phyloP scores from a whole-genome alignment of 1,140 invertebrate genomes.

The Euwallacea fornicatus region DNA sequence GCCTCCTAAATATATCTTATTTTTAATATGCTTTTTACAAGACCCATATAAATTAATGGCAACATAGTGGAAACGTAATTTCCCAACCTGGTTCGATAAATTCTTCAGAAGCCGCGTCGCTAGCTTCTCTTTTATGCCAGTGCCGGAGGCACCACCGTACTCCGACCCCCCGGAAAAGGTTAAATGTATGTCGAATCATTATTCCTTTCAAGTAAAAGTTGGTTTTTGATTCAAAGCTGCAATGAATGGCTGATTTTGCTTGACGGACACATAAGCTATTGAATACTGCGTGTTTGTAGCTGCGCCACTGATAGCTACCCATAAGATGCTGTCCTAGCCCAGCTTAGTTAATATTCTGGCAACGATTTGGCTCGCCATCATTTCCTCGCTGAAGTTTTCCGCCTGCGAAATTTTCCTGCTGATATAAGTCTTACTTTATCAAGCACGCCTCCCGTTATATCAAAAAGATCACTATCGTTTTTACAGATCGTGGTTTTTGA shows the following conservation, averaged over 20 bases:
- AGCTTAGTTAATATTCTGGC: constrained; percentile 49
- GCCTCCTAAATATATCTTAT: constrained; percentile 40
- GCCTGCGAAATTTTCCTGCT: constrained; percentile 50
- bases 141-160: neutral
- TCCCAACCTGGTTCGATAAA: constrained; percentile 41
- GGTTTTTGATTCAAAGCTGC: too few relatives aligned
- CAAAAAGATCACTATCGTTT: constrained; percentile 38
- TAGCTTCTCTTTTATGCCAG: constrained; percentile 21
- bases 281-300: neutral
- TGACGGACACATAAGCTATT: neutral
- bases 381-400: constrained; percentile 51
- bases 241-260: neutral
- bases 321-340: constrained; percentile 42
- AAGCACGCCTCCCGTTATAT: constrained; percentile 37
- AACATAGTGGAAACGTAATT: constrained; percentile 39
- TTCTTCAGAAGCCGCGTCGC: constrained; percentile 39
- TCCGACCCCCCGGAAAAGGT: neutral
- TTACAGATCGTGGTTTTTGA: constrained; percentile 30
- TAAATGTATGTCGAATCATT: too few relatives aligned
- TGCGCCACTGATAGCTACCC: constrained; percentile 17
- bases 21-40: constrained; percentile 41
- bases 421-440: constrained; percentile 50
- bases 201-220: too few relatives aligned
- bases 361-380: constrained; percentile 52
- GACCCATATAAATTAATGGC: constrained; percentile 37